Evolutionary conservation across 92 coral and sea anemone genomes (phyloP), one percentile per base, ranked within the genome.

Genomic region (Porites rus): DNA sequence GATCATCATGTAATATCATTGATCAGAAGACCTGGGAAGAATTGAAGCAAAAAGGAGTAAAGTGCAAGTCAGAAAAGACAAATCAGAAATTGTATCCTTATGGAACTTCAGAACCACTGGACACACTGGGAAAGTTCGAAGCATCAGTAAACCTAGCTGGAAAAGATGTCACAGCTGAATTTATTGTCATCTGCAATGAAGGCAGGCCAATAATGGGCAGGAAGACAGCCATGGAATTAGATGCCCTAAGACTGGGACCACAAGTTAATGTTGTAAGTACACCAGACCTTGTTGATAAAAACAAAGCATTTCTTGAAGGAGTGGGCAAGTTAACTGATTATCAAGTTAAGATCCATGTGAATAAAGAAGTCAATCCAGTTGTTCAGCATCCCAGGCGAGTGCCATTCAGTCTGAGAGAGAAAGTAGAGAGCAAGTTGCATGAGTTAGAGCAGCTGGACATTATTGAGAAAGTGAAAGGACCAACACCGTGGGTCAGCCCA

Each of bases 181-280:
- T 84, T 65, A 75, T 79, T 60, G 92, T 90, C 43, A 51, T 74
- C 6, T 72, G 69, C 54, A 88, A 78, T 5, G 75, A 82, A 14
- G 93, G 83, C 66, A 63, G 86, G 28, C 75, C 92, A 7, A 50
- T 89, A 64, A 22, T 89, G 25, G 89, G 92, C 65, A 59, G 84
- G 50, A 43, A 74, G 79, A 90, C 91, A 62, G 87, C 90, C 62
- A 87, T 31, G 9, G 84, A 86, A 51, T 52, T 90, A 12, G 81
- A 66, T 6, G 88, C 82, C 19, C 46, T 75, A 22, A 86, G 79
- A 69, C 58, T 90, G 80, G 89, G 80, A 25, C 78, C 84, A 14
- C 77, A 71, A 61, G 53, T 60, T 8, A 77, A 77, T 77, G 56
- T 70, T 77, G 82, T 62, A 62, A 60, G 56, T 77, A 77, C 82